phyloP scores from a whole-genome alignment of 2,797 vertebrate genomes.

The Lithobates pipiens region DNA sequence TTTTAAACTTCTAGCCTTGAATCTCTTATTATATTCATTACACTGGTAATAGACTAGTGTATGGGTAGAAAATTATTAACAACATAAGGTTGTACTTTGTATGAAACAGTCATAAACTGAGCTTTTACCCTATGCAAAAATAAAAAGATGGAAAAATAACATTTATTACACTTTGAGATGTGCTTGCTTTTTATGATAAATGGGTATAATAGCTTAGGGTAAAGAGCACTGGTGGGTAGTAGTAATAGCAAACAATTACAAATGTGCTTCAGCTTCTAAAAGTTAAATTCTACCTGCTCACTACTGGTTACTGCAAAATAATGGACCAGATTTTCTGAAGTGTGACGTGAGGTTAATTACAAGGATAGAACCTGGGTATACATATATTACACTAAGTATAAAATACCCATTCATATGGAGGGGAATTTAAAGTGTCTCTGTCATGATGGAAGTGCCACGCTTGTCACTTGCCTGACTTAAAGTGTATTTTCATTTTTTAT shows the following conservation, averaged over 20 bases:
- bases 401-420: too few relatives aligned
- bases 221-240: not conserved
- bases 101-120: not conserved
- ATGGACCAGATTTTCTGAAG: not conserved
- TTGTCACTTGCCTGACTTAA: too few relatives aligned
- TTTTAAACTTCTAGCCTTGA: slow-evolving; percentile 17
- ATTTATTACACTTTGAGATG: not conserved
- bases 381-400: too few relatives aligned
- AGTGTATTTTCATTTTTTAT: too few relatives aligned
- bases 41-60: not conserved
- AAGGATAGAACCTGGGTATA: too few relatives aligned
- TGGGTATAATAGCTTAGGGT: not conserved
- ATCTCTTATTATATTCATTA: slow-evolving; percentile 11
- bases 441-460: too few relatives aligned
- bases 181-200: not conserved
- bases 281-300: not conserved
- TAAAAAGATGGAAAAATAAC: not conserved
- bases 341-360: not conserved
- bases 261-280: not conserved
- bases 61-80: not conserved
- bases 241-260: not conserved
- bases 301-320: not conserved
- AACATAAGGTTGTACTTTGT: not conserved
- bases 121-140: not conserved
- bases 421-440: too few relatives aligned